Evolutionary conservation across 35 echinoderm and acorn worm genomes (phyloP).

Genomic region (Apostichopus parvimensis): DNA sequence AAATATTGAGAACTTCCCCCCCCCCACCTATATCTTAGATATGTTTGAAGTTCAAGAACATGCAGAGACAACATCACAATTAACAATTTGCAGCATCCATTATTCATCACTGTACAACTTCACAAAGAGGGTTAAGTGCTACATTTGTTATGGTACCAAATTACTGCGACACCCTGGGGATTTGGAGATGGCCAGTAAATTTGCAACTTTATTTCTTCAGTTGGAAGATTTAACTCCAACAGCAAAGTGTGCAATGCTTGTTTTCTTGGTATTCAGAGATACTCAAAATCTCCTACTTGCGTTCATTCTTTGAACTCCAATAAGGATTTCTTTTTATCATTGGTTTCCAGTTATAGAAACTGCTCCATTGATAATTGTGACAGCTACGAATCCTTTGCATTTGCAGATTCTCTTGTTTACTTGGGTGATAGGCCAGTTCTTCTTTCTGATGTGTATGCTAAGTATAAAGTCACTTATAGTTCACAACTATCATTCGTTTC

Average conservation of each 20-base stretch:
- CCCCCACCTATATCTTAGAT: too few relatives aligned
- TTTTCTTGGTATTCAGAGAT: not conserved
- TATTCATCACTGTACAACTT: not conserved
- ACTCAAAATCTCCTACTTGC: not conserved
- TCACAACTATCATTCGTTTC: not conserved
- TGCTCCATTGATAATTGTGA: not conserved
- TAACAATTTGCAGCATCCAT: not conserved
- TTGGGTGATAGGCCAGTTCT: constrained; percentile 4
- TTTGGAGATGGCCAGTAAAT: not conserved
- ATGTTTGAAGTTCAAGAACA: not conserved
- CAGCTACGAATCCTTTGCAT: constrained; percentile 1
- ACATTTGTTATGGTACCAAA: not conserved
- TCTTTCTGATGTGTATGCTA: not conserved
- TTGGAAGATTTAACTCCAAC: not conserved
- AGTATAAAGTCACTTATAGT: not conserved
- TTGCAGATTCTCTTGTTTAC: not conserved
- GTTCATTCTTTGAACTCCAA: not conserved
- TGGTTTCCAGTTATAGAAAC: not conserved
- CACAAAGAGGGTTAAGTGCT: not conserved
- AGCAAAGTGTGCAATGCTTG: not conserved
- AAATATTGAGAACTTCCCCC: too few relatives aligned
- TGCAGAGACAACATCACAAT: not conserved
- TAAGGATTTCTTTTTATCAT: not conserved
- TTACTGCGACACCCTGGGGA: not conserved
- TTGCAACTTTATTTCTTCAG: not conserved